These are phyloP conservation scores for Hecatera dysodea DNA, from an alignment of 2,888 invertebrate species.

Conservation along the genomic window DNA sequence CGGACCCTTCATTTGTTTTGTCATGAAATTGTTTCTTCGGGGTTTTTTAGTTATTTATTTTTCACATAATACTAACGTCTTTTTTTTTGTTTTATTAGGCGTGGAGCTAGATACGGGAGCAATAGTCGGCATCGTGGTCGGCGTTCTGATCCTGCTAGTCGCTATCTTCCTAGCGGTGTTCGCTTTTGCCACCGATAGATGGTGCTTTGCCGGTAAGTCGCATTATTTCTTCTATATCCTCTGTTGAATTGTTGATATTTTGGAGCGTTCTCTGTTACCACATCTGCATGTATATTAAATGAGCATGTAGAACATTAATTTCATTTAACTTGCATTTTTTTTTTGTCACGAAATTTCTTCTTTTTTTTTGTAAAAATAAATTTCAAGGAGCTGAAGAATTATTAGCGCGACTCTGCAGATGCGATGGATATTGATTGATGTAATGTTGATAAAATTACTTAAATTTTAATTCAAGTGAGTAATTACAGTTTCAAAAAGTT, in stretches of 20 bases:
- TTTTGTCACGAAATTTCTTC: neutral
- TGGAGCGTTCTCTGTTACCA: conserved; percentile 43
- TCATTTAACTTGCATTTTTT: conserved; percentile 33
- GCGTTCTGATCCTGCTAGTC: conserved; percentile 92
- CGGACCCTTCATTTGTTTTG: too few relatives aligned
- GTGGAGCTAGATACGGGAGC: conserved; percentile 94
- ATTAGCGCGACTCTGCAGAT: too few relatives aligned
- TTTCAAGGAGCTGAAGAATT: too few relatives aligned
- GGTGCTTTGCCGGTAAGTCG: conserved; percentile 96
- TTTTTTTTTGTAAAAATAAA: neutral
- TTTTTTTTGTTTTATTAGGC: conserved; percentile 81
- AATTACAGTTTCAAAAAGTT: too few relatives aligned
- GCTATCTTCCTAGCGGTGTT: conserved; percentile 92
- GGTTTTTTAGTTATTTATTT: neutral
- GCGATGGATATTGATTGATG: neutral
- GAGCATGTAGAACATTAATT: conserved; percentile 45
- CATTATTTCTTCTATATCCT: conserved; percentile 43
- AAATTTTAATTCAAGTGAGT: too few relatives aligned
- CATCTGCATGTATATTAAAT: conserved; percentile 49
- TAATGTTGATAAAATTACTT: too few relatives aligned
- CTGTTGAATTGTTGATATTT: conserved; percentile 59
- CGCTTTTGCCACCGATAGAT: conserved; percentile 95
- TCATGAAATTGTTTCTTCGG: too few relatives aligned
- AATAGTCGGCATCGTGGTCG: conserved; percentile 94
- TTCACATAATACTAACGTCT: neutral